Percentiles rank a stretch among this genome's conserved stretches.
Evolutionary conservation across 2,888 invertebrate species (phyloP).

Genomic region (Orthonychiurus folsomi): DNA sequence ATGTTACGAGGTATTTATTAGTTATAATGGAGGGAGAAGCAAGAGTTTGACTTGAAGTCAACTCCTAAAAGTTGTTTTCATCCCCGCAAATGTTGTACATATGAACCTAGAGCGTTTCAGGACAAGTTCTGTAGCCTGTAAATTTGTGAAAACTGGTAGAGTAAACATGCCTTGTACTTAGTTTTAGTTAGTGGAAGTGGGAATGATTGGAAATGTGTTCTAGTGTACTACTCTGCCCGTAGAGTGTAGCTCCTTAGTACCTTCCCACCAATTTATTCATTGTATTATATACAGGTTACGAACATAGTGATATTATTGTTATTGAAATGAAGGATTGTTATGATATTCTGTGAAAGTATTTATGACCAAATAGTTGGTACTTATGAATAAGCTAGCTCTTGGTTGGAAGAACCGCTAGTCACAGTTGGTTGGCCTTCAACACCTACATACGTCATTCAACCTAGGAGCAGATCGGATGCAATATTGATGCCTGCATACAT

Average conservation of each 20-base stretch:
- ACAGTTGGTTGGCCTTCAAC: conserved; percentile 20
- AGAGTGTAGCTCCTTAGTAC: neutral
- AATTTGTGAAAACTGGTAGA: conserved; percentile 15
- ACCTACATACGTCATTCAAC: conserved; percentile 7
- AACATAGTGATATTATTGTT: conserved; percentile 34
- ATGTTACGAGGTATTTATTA: neutral
- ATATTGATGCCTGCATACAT: neutral
- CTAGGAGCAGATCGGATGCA: neutral
- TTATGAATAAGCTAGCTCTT: conserved; percentile 29
- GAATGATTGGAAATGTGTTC: neutral
- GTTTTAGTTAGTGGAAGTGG: neutral
- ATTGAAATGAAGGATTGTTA: conserved; percentile 22
- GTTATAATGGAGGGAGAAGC: neutral
- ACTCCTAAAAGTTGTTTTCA: no score
- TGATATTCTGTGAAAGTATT: conserved; percentile 33
- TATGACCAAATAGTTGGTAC: conserved; percentile 32
- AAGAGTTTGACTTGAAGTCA: neutral
- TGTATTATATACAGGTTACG: conserved; percentile 14
- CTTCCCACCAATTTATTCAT: conserved; percentile 9
- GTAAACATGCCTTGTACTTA: conserved; percentile 21
- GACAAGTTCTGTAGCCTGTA: conserved; percentile 4
- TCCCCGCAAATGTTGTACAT: no score
- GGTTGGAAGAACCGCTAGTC: conserved; percentile 25
- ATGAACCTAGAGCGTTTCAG: neutral
- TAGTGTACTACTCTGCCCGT: neutral